Evolutionary conservation across 2,113 vertebrate species (phyloP).

Genomic region (Toxotes chatareus): DNA sequence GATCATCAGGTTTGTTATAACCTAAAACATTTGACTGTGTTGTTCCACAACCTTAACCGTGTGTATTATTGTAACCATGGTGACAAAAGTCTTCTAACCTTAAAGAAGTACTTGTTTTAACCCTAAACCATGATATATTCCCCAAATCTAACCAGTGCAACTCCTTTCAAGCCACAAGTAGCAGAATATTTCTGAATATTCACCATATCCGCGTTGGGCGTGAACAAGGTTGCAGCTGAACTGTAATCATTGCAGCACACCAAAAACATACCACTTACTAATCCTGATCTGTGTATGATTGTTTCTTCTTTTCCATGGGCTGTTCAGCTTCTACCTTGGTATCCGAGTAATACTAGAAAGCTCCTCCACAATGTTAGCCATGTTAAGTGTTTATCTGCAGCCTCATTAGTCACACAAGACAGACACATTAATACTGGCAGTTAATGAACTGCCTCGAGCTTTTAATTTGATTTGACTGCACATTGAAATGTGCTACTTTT

Average conservation of each 20-base stretch:
- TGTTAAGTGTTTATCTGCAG: conserved; percentile 63
- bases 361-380: conserved; percentile 25
- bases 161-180: neutral
- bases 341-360: conserved; percentile 21
- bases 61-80: no score
- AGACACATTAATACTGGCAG: conserved; percentile 60
- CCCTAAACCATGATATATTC: no score
- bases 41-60: no score
- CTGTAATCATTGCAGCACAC: conserved; percentile 17
- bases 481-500: conserved; percentile 46
- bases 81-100: no score
- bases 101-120: no score
- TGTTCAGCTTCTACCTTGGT: neutral
- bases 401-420: conserved; percentile 66
- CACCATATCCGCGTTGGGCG: neutral
- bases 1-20: neutral
- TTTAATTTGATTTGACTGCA: conserved; percentile 65
- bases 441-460: conserved; percentile 58
- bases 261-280: neutral
- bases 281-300: neutral
- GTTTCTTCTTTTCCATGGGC: conserved; percentile 5
- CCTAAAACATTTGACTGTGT: neutral
- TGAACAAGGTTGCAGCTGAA: conserved; percentile 7
- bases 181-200: neutral
- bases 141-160: no score